These are phyloP conservation scores for Noctua pronuba DNA, from an alignment of 2,888 invertebrate genomes.

Conservation along the genomic window DNA sequence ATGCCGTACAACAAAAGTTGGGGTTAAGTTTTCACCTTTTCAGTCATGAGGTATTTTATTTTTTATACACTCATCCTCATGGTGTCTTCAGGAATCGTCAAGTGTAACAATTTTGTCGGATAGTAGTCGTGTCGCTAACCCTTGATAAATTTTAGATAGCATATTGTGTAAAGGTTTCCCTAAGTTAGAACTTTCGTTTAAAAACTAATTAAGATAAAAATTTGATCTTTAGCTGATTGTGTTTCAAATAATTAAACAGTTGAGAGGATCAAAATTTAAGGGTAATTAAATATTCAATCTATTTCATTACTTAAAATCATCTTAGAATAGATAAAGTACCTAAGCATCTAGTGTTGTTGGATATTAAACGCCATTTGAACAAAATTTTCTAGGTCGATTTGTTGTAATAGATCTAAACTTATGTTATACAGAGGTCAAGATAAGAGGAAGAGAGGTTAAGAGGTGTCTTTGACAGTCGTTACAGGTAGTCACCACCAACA, in stretches of 20 bases:
- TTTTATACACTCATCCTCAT: neutral
- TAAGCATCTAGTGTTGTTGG: neutral
- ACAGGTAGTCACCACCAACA: too few species aligned
- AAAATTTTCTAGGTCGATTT: neutral
- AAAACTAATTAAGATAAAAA: neutral
- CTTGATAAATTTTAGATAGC: neutral
- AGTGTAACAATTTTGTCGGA: neutral
- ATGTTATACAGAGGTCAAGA: neutral
- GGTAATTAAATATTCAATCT: constrained; percentile 2
- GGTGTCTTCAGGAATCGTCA: neutral
- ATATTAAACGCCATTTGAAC: neutral
- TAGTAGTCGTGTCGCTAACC: constrained; percentile 12
- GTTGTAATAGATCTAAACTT: too few species aligned
- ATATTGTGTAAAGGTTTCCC: too few species aligned
- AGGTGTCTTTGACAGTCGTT: too few species aligned
- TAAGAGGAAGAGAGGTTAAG: too few species aligned
- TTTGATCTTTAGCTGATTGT: constrained; percentile 4
- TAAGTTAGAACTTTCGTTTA: neutral
- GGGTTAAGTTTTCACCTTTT: neutral
- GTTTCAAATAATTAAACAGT: constrained; percentile 17
- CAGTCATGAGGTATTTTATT: neutral
- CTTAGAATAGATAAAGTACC: neutral
- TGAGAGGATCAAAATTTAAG: constrained; percentile 11
- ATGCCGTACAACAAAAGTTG: neutral
- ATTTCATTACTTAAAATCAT: neutral